Conservation (phyloP, 2,888 invertebrate species). For the Hyposoter dolosus region DNA sequence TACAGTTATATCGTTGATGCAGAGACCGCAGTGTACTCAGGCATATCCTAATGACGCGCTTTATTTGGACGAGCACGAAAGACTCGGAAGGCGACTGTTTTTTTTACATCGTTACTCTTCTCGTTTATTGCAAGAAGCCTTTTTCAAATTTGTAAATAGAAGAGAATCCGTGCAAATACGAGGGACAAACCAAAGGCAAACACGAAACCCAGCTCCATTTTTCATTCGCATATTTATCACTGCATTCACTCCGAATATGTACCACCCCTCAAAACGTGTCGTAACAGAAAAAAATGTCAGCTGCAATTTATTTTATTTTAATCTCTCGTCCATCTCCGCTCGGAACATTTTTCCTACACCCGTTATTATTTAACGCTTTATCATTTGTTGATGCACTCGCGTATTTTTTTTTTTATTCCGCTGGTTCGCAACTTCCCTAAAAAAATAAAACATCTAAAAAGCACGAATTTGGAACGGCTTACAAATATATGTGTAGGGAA, state of each 20-base stretch:
- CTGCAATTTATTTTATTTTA: conserved; percentile 9
- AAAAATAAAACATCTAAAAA: not conserved
- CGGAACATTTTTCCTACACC: conserved; percentile 12
- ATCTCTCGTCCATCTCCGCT: not conserved
- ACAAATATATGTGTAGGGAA: not conserved
- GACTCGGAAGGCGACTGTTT: conserved; percentile 21
- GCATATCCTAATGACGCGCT: conserved; percentile 59
- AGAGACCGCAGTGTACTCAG: conserved; percentile 5
- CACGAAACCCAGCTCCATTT: conserved; percentile 13
- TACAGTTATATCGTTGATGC: conserved; percentile 17
- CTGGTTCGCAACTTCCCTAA: not conserved
- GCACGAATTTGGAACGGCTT: not conserved
- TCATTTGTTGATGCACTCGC: conserved; percentile 40
- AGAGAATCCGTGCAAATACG: not conserved
- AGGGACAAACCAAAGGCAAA: not conserved
- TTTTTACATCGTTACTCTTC: not conserved
- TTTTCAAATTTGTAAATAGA: not conserved
- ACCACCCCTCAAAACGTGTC: conserved; percentile 8
- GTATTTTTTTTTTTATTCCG: not conserved
- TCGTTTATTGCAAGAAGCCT: conserved; percentile 17
- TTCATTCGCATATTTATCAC: conserved; percentile 24
- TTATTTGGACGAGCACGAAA: conserved; percentile 29
- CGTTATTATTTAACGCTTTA: conserved; percentile 47
- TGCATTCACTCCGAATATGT: conserved; percentile 7
- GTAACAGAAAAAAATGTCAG: conserved; percentile 24